phyloP scores from a whole-genome alignment of 2,113 vertebrate species.

The Cnemophilus loriae region DNA sequence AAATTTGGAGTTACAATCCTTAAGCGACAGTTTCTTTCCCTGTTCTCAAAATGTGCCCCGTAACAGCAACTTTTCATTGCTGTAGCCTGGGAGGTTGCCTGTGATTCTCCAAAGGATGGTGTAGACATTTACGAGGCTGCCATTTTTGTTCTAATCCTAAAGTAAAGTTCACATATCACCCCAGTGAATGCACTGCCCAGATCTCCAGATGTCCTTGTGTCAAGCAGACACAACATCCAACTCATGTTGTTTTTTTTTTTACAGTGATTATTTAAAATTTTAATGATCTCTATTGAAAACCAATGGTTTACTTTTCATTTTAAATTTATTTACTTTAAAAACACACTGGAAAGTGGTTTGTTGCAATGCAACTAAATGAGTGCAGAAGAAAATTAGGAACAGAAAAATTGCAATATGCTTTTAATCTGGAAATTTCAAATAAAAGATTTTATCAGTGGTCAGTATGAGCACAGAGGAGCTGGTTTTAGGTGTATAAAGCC shows the following conservation, averaged over 20 bases:
- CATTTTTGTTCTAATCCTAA: conserved; percentile 66
- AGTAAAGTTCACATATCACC: conserved; percentile 61
- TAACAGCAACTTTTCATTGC: not conserved
- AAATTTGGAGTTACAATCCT: not conserved
- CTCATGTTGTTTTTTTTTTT: not conserved
- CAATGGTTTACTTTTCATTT: not conserved
- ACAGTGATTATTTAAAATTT: not conserved
- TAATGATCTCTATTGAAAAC: not conserved
- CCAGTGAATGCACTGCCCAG: conserved; percentile 44
- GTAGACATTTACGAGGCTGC: conserved; percentile 37
- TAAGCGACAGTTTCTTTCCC: not conserved
- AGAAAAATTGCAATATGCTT: not conserved
- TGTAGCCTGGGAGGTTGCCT: not conserved
- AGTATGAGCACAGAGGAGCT: not conserved
- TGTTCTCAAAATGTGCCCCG: not conserved
- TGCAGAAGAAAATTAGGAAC: not conserved
- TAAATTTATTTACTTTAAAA: not conserved
- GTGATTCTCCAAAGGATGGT: conserved; percentile 24
- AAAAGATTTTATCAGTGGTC: not conserved
- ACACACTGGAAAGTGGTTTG: not conserved
- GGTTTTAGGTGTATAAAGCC: not conserved
- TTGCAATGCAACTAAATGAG: not conserved
- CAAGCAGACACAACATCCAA: not conserved
- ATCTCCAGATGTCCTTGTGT: conserved; percentile 47
- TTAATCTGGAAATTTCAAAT: not conserved